phyloP scores from a whole-genome alignment of 2,113 vertebrate species.

The Peromyscus californicus region DNA sequence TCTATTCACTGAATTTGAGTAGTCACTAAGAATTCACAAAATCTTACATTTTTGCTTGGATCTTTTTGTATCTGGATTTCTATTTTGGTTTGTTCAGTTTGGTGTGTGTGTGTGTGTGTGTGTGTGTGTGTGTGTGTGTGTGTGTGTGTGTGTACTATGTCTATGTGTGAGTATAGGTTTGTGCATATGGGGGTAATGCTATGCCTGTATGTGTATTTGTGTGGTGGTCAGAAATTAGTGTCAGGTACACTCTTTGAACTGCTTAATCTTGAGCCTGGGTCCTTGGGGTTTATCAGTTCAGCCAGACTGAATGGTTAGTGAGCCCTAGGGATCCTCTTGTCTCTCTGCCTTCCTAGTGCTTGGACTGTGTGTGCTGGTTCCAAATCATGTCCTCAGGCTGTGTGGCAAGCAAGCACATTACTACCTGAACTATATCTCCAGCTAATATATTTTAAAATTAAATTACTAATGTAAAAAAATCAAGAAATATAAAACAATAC shows the following conservation, averaged over 20 bases:
- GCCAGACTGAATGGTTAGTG: neutral
- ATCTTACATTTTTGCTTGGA: neutral
- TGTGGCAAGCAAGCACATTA: neutral
- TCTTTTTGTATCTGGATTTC: neutral
- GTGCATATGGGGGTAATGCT: neutral
- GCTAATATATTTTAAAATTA: neutral
- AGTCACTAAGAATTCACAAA: neutral
- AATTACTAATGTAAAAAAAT: conserved; percentile 13
- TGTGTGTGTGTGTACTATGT: neutral
- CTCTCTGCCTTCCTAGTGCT: neutral
- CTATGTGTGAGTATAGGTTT: neutral
- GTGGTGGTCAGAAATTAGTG: neutral
- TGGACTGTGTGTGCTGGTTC: neutral
- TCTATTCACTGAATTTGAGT: neutral
- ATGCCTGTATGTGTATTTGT: neutral
- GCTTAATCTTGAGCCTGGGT: neutral
- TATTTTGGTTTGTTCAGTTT: neutral
- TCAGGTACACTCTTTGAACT: neutral
- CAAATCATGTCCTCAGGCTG: too few species aligned
- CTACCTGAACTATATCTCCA: neutral
- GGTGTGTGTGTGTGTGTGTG: neutral
- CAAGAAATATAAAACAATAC: neutral
- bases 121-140: neutral
- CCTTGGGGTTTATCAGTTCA: neutral
- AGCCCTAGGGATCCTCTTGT: neutral